Evolutionary conservation across 2,888 invertebrate species (phyloP).

Genomic region (Formica aserva): DNA sequence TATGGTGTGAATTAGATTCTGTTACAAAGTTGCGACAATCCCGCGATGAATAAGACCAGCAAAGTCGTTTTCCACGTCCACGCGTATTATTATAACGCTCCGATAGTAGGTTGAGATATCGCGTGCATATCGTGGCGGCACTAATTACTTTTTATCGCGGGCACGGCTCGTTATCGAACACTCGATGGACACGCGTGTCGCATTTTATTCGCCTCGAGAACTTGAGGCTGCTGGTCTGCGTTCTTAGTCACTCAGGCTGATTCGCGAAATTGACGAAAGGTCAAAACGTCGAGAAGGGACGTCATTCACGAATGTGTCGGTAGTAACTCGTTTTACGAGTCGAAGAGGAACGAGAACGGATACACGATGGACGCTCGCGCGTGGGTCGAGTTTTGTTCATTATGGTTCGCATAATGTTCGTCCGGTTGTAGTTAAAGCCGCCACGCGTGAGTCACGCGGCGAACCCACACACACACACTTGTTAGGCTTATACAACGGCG

Average conservation of each 20-base stretch:
- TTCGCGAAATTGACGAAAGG: not conserved
- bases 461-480: not conserved
- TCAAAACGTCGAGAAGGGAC: not conserved
- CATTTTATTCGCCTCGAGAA: not conserved
- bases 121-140: constrained; percentile 6
- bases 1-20: not conserved
- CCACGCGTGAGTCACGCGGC: constrained; percentile 49
- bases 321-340: not conserved
- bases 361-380: constrained; percentile 1
- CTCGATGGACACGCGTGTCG: not conserved
- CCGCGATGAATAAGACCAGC: constrained; percentile 3
- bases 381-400: constrained; percentile 50
- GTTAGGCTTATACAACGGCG: not conserved
- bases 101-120: not conserved
- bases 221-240: not conserved
- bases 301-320: not conserved
- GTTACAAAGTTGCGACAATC: constrained; percentile 27
- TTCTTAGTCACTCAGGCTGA: not conserved
- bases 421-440: constrained; percentile 18
- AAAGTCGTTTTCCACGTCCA: not conserved
- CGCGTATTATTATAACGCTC: constrained; percentile 6
- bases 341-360: constrained; percentile 2
- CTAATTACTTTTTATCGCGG: constrained; percentile 45
- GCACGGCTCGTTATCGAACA: not conserved
- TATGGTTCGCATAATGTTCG: constrained; percentile 40